These are phyloP conservation scores for Philantomba maxwellii DNA, from an alignment of 2,113 vertebrate genomes.

Conservation along the genomic window DNA sequence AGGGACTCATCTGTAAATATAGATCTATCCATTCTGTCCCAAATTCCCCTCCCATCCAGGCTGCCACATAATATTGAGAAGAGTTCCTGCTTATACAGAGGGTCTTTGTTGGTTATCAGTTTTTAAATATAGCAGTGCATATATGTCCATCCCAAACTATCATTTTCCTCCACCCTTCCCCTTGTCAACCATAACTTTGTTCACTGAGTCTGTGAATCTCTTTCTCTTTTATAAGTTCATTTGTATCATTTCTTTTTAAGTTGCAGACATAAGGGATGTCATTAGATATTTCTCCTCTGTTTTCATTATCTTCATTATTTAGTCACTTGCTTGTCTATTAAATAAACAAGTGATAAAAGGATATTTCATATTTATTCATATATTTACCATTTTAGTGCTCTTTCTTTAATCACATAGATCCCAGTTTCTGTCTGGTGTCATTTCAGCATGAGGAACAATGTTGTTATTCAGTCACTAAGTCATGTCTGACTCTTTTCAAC, in stretches of 20 bases:
- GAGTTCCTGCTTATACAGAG: neutral
- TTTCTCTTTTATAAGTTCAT: neutral
- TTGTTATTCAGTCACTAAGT: neutral
- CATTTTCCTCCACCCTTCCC: neutral
- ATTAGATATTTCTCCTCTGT: neutral
- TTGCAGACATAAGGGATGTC: neutral
- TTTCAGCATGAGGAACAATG: neutral
- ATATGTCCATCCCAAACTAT: neutral
- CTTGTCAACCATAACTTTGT: neutral
- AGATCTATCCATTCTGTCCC: neutral
- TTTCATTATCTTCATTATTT: neutral
- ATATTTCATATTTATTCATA: neutral
- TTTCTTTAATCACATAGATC: neutral
- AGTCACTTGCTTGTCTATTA: neutral
- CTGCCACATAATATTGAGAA: neutral
- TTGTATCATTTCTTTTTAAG: neutral
- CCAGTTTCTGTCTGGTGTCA: neutral
- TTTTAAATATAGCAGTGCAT: fast-evolving
- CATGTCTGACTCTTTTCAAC: neutral
- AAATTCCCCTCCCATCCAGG: neutral
- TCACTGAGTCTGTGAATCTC: neutral
- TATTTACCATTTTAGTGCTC: neutral
- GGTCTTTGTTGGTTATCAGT: neutral
- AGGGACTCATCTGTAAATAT: neutral
- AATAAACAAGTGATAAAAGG: neutral